Evolutionary conservation across 2,113 vertebrate genomes (phyloP).

Genomic region (Alligator sinensis): DNA sequence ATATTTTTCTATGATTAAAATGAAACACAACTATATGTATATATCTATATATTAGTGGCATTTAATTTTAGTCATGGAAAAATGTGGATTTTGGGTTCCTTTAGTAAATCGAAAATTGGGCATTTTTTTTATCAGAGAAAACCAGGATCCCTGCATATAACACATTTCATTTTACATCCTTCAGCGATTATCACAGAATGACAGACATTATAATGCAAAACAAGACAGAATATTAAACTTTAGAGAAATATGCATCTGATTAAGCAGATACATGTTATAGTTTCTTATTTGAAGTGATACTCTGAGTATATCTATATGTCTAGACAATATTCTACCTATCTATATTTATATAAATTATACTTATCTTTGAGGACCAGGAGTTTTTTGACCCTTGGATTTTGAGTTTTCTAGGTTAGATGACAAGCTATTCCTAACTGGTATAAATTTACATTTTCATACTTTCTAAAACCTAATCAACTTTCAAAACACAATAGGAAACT

Average conservation of each 20-base stretch:
- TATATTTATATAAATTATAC: too few species aligned
- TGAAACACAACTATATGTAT: too few species aligned
- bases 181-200: neutral
- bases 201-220: neutral
- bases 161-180: neutral
- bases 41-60: too few species aligned
- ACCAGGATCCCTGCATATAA: neutral
- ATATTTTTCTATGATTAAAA: too few species aligned
- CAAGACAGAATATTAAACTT: neutral
- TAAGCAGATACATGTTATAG: too few species aligned
- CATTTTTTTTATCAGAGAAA: too few species aligned
- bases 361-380: neutral
- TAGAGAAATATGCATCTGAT: neutral
- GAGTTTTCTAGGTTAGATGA: neutral
- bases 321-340: too few species aligned
- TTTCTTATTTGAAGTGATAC: too few species aligned
- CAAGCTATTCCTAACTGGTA: neutral
- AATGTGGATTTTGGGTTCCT: too few species aligned
- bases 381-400: neutral
- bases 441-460: neutral
- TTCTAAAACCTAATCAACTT: neutral
- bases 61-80: too few species aligned
- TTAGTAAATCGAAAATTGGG: too few species aligned
- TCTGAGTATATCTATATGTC: too few species aligned
- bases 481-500: neutral